Evolutionary conservation across 1,140 invertebrate species (phyloP).

Genomic region (Drosophila pectinifera): DNA sequence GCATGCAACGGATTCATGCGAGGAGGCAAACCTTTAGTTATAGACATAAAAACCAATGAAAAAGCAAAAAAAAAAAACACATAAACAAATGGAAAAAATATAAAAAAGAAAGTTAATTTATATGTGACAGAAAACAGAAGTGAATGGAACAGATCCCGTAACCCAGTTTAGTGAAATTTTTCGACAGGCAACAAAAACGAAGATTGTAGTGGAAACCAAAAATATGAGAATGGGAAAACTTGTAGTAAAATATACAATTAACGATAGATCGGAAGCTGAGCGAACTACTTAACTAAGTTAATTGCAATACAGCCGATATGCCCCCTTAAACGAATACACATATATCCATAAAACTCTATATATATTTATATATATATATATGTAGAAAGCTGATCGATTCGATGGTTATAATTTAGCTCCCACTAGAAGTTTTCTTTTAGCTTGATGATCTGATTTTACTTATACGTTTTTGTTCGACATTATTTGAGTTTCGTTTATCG

Average conservation of each 20-base stretch:
- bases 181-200: conserved; percentile 62
- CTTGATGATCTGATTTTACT: conserved; percentile 38
- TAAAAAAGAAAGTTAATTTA: conserved; percentile 57
- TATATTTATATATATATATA: conserved; percentile 41
- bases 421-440: conserved; percentile 15
- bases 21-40: conserved; percentile 71
- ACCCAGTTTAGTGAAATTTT: conserved; percentile 83
- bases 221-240: conserved; percentile 57
- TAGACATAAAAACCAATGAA: conserved; percentile 47
- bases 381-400: conserved; percentile 49
- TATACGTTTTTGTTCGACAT: conserved; percentile 36
- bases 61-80: conserved; percentile 38
- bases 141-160: conserved; percentile 62
- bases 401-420: conserved; percentile 41
- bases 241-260: conserved; percentile 81
- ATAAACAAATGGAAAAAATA: conserved; percentile 50
- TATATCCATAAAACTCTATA: conserved; percentile 38
- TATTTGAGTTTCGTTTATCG: neutral
- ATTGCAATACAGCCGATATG: conserved; percentile 54
- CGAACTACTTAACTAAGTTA: conserved; percentile 57
- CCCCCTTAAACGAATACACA: conserved; percentile 52
- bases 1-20: conserved; percentile 77
- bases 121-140: conserved; percentile 17
- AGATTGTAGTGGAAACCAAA: conserved; percentile 59
- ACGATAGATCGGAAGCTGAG: conserved; percentile 72